phyloP scores from a whole-genome alignment of 2,888 invertebrate species.

The Aspidiotus rigidus region DNA sequence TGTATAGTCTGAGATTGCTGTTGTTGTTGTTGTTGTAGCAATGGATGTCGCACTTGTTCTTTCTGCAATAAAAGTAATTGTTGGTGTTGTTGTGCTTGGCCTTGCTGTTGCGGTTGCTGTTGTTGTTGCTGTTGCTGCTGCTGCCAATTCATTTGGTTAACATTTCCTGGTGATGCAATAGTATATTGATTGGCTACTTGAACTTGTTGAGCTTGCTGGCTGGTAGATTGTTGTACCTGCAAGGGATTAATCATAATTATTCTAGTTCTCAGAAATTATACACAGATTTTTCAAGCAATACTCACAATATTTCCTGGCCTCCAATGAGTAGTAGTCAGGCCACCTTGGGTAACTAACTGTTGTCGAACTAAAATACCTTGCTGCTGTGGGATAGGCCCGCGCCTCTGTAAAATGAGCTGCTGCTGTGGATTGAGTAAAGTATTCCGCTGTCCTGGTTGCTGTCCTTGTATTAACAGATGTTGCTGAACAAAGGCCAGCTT shows the following conservation, averaged over 20 bases:
- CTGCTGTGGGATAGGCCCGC: constrained; percentile 35
- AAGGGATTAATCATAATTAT: background rate
- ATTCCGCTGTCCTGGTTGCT: constrained; percentile 14
- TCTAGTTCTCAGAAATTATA: background rate
- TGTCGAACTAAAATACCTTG: constrained; percentile 36
- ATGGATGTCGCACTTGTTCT: constrained; percentile 48
- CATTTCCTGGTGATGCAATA: constrained; percentile 6
- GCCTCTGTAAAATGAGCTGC: constrained; percentile 37
- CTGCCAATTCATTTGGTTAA: constrained; percentile 38
- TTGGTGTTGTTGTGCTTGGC: constrained; percentile 42
- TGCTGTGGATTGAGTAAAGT: constrained; percentile 17
- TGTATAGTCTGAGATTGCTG: constrained; percentile 47
- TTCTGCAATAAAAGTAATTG: constrained; percentile 44
- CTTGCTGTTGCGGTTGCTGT: constrained; percentile 34
- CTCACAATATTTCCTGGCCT: constrained; percentile 21
- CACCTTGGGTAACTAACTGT: constrained; percentile 22
- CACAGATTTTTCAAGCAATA: background rate
- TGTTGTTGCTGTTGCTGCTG: constrained; percentile 32
- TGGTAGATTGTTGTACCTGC: constrained; percentile 21
- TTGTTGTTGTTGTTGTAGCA: constrained; percentile 45
- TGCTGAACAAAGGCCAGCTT: constrained; percentile 21
- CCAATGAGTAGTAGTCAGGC: constrained; percentile 26
- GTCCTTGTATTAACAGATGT: constrained; percentile 19
- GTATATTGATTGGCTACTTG: constrained; percentile 25
- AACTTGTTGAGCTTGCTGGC: constrained; percentile 21